phyloP scores from a whole-genome alignment of 2,888 invertebrate genomes.

The Apodemia mormo region DNA sequence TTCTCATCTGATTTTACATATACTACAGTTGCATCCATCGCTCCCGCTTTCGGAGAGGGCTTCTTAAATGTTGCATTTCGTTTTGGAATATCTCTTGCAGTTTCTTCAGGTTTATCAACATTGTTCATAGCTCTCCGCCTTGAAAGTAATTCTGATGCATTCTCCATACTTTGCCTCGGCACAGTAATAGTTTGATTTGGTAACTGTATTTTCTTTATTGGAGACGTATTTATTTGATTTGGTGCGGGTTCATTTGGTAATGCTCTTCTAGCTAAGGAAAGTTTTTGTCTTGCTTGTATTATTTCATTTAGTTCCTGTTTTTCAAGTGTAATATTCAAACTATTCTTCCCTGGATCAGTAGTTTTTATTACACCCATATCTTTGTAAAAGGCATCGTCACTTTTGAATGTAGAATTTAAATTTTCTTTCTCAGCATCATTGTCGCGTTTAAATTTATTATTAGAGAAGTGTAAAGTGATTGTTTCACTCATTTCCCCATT shows the following conservation, averaged over 20 bases:
- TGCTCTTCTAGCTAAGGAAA: slow-evolving; percentile 67
- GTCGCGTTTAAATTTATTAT: slow-evolving; percentile 59
- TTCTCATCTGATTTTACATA: slow-evolving; percentile 61
- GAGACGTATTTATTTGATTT: slow-evolving; percentile 53
- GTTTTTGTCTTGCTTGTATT: slow-evolving; percentile 71
- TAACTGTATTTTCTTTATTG: slow-evolving; percentile 66
- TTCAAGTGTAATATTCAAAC: slow-evolving; percentile 66
- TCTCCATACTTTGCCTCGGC: slow-evolving; percentile 68
- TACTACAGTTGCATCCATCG: slow-evolving; percentile 65
- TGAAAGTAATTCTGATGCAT: slow-evolving; percentile 67
- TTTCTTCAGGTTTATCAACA: slow-evolving; percentile 57
- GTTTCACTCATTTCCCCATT: slow-evolving; percentile 63
- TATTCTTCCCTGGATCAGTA: slow-evolving; percentile 54
- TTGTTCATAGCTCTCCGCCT: slow-evolving; percentile 60
- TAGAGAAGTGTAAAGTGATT: slow-evolving; percentile 68
- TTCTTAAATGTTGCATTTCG: slow-evolving; percentile 71
- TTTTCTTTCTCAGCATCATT: slow-evolving; percentile 73
- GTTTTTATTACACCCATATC: slow-evolving; percentile 62
- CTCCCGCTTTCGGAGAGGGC: slow-evolving; percentile 53
- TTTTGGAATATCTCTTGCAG: slow-evolving; percentile 58
- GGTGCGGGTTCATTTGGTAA: slow-evolving; percentile 62
- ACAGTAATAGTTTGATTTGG: slow-evolving; percentile 73
- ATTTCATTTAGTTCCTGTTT: slow-evolving; percentile 75
- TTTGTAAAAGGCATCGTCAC: slow-evolving; percentile 69
- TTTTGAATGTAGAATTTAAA: slow-evolving; percentile 56